These are phyloP conservation scores for Didymodactylos carnosus DNA, from an alignment of 2,888 invertebrate species.

Conservation along the genomic window DNA sequence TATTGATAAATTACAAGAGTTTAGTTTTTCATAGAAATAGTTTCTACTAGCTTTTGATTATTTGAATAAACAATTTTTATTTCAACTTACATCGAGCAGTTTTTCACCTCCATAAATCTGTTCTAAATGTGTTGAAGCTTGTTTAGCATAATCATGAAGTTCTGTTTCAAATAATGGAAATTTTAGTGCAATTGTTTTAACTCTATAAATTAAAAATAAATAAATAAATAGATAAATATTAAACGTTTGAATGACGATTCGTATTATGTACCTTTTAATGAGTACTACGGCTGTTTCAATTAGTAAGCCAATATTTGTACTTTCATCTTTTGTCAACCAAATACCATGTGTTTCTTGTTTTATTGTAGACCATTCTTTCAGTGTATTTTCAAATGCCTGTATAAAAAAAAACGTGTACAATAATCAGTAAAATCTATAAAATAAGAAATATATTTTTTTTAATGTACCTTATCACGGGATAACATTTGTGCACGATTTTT, in stretches of 20 bases:
- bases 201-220: too few relatives aligned
- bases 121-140: constrained; percentile 49
- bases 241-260: too few relatives aligned
- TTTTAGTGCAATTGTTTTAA: constrained; percentile 46
- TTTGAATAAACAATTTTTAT: too few relatives aligned
- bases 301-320: constrained; percentile 50
- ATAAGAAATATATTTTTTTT: not conserved
- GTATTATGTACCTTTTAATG: too few relatives aligned
- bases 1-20: too few relatives aligned
- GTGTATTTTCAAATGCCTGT: constrained; percentile 67
- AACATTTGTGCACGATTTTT: constrained; percentile 92
- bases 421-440: not conserved
- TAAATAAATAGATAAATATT: too few relatives aligned
- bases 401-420: constrained; percentile 37
- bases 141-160: constrained; percentile 53
- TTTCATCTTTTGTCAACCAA: constrained; percentile 44
- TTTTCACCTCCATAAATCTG: constrained; percentile 60
- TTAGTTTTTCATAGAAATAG: too few relatives aligned
- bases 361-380: constrained; percentile 68
- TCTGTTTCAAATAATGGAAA: constrained; percentile 51
- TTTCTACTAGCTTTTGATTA: too few relatives aligned
- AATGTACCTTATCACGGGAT: constrained; percentile 56
- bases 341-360: constrained; percentile 51
- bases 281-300: constrained; percentile 63
- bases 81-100: constrained; percentile 45